phyloP scores from a whole-genome alignment of 2,113 vertebrate genomes.

The Crypturellus undulatus region DNA sequence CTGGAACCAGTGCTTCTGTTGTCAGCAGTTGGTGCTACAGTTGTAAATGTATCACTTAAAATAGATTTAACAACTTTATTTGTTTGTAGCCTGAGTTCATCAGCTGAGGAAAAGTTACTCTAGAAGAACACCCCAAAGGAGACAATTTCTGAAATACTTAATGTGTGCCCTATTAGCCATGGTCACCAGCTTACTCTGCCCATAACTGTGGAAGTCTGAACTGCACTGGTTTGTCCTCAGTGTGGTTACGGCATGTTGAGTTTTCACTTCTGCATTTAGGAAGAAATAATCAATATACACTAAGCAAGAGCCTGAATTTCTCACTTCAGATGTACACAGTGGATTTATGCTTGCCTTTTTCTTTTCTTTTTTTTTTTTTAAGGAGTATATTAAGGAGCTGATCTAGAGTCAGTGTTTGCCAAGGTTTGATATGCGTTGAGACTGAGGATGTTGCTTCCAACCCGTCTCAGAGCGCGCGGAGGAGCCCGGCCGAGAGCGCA shows the following conservation, averaged over 20 bases:
- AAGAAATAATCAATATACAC: not conserved
- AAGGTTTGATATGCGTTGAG: not conserved
- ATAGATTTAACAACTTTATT: not conserved
- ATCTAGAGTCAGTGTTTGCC: fast-evolving
- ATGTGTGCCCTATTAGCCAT: not conserved
- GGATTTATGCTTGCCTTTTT: not conserved
- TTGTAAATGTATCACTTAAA: not conserved
- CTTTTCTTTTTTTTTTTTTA: not conserved
- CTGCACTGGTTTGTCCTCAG: not conserved
- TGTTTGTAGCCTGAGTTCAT: not conserved
- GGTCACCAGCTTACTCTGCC: not conserved
- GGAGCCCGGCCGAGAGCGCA: not conserved
- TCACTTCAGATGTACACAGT: not conserved
- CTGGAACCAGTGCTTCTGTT: not conserved
- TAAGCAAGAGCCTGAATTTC: not conserved
- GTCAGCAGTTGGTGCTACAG: not conserved
- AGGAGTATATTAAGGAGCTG: not conserved
- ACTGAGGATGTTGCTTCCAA: not conserved
- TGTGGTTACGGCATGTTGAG: not conserved
- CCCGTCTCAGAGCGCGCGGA: not conserved
- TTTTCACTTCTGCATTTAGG: not conserved
- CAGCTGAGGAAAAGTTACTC: not conserved
- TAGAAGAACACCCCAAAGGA: not conserved
- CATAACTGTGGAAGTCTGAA: not conserved
- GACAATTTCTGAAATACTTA: not conserved